These are phyloP conservation scores for Odiellus spinosus DNA, from an alignment of 2,888 invertebrate species.

Conservation along the genomic window DNA sequence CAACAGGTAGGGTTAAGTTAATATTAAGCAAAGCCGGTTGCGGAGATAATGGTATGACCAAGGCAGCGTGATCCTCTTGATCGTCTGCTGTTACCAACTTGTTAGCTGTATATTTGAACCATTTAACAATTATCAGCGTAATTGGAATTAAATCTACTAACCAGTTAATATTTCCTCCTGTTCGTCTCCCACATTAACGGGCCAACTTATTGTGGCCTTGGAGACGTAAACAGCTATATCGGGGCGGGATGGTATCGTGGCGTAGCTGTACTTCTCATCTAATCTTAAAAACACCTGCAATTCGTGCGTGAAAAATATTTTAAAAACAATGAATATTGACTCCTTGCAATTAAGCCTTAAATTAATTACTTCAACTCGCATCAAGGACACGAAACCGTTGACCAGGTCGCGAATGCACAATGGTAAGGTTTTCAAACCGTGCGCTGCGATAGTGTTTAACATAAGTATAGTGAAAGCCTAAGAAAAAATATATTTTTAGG, in stretches of 20 bases:
- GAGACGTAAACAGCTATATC: constrained; percentile 36
- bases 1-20: not conserved
- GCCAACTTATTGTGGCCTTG: constrained; percentile 32
- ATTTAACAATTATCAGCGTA: too few species aligned
- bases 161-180: too few species aligned
- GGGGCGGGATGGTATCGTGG: constrained; percentile 33
- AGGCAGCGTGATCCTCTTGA: too few species aligned
- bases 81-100: too few species aligned
- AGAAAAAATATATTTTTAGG: constrained; percentile 5
- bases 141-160: too few species aligned
- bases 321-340: not conserved
- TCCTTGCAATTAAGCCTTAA: constrained; percentile 23
- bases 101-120: too few species aligned
- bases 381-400: constrained; percentile 27
- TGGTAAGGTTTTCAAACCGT: constrained; percentile 18
- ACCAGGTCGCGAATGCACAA: constrained; percentile 16
- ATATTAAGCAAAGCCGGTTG: not conserved
- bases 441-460: constrained; percentile 17
- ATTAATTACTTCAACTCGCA: constrained; percentile 32
- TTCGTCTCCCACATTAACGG: too few species aligned
- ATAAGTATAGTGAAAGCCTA: constrained; percentile 22
- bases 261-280: constrained; percentile 33
- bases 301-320: not conserved
- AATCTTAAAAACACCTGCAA: constrained; percentile 31
- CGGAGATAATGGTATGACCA: too few species aligned